Percentiles rank a stretch among this genome's conserved stretches.
Evolutionary conservation across 2,113 vertebrate genomes (phyloP).

Genomic region (Alligator mississippiensis): DNA sequence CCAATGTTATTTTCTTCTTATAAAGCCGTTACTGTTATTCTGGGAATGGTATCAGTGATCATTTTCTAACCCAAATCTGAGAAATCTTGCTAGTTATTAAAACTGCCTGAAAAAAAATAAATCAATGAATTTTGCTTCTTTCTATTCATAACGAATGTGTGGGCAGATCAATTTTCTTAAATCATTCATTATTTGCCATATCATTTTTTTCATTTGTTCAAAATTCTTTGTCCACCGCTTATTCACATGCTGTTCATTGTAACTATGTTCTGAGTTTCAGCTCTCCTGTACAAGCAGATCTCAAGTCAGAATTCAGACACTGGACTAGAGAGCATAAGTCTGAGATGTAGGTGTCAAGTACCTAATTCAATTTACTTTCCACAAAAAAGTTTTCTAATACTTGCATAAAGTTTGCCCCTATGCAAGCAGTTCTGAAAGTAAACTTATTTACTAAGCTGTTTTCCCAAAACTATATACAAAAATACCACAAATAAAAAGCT

Average conservation of each 20-base stretch:
- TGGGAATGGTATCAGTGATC: constrained; percentile 25
- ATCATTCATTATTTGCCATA: neutral
- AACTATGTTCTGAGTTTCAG: neutral
- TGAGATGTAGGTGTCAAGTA: constrained; percentile 8
- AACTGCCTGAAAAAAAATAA: constrained; percentile 22
- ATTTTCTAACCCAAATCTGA: constrained; percentile 42
- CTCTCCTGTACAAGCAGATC: neutral
- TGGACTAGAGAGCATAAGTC: neutral
- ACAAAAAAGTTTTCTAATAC: constrained; percentile 19
- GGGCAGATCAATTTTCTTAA: constrained; percentile 8
- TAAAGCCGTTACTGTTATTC: constrained; percentile 33
- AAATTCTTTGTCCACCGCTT: neutral
- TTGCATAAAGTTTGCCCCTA: neutral
- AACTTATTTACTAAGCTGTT: constrained; percentile 9
- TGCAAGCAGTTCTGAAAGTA: neutral
- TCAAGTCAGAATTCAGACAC: constrained; percentile 24
- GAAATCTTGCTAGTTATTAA: constrained; percentile 19
- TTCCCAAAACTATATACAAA: neutral
- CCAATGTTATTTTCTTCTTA: neutral
- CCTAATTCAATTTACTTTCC: neutral
- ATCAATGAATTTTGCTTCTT: neutral
- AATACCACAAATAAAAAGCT: neutral
- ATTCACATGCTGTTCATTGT: neutral
- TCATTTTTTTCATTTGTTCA: neutral
- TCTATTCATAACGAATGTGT: constrained; percentile 2